A percentile compares a stretch with the other conserved stretches of the same genome.
Conservation (phyloP, 2,888 invertebrate species). For the Pollenia labialis region DNA sequence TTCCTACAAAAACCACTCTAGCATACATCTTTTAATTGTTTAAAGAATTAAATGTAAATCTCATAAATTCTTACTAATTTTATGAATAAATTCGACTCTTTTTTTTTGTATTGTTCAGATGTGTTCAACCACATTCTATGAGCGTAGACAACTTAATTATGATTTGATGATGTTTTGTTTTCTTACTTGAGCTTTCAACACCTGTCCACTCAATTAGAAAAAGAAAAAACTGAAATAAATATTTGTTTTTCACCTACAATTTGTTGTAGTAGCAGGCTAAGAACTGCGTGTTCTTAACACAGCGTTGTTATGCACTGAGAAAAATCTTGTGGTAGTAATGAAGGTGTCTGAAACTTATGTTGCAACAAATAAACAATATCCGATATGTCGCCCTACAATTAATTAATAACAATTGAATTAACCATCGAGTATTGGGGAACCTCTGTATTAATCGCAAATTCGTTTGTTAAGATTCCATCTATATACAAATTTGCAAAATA, state of each 20-base stretch:
- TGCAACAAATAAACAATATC: no score
- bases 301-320: constrained; percentile 8
- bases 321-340: background rate
- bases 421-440: no score
- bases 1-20: constrained; percentile 3
- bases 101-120: background rate
- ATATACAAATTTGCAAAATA: no score
- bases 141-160: constrained; percentile 53
- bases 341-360: no score
- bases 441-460: no score
- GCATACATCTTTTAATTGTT: constrained; percentile 35
- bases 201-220: constrained; percentile 64
- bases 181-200: constrained; percentile 67
- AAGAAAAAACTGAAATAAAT: constrained; percentile 47
- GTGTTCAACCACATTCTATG: constrained; percentile 3
- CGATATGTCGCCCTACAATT: no score
- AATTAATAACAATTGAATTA: no score
- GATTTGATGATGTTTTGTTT: constrained; percentile 44
- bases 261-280: constrained; percentile 1
- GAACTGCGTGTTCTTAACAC: constrained; percentile 1
- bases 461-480: no score
- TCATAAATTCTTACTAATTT: constrained; percentile 44
- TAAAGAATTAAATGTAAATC: constrained; percentile 22
- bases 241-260: constrained; percentile 59
- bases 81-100: constrained; percentile 14